Base-by-base conservation (phyloP, 1,140 invertebrate genomes). In the Wiebesia pumilae region DNA sequence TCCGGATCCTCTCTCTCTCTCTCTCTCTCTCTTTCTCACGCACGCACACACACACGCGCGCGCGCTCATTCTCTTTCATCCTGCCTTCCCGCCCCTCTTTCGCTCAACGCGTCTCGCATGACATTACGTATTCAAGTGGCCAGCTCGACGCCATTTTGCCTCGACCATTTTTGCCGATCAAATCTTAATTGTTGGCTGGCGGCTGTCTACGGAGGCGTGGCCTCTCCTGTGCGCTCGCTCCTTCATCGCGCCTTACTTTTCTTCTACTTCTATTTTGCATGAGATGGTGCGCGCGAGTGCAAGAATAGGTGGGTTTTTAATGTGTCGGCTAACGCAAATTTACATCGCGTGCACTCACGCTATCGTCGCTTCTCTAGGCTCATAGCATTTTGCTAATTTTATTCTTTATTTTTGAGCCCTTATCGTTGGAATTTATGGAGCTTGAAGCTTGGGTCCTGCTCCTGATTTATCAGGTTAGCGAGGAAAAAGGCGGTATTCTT, bases 161-260 rank as follows among this genome's bases (percentile, higher is more conserved):
- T 94, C 93, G 89, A 94, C 93, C 93, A 94, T 94, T 94, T 94
- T 94, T 94, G 93, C 92, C 93, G 93, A 94, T 94, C 93, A 94
- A 94, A 94, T 94, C 93, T 94, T 94, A 94, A 94, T 94, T 94
- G 93, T 94, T 94, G 92, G 93, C 93, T 94, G 93, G 92, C 93
- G 93, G 93, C 93, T 94, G 93, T 93, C 92, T 94, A 92, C 91
- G 92, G 92, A 91, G 93, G 93, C 93, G 93, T 93, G 92, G 93
- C 89, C 54, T 81, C 51, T 75, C 21, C 71, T 38, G 40, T 43
- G 43, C 82, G 78, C 65, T 33, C 75, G 82, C 77, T 80, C 73
- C 86, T 86, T 86, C 84, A 89, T 92, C 91, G 90, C 92, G 91
- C 91, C 87, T 87, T 79, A 35, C 75, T 87, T 51, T 67, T 82